A percentile compares a stretch with the other conserved stretches of the same genome.
Conservation (phyloP, 2,113 vertebrate genomes). For the Psilopsiagon aymara region DNA sequence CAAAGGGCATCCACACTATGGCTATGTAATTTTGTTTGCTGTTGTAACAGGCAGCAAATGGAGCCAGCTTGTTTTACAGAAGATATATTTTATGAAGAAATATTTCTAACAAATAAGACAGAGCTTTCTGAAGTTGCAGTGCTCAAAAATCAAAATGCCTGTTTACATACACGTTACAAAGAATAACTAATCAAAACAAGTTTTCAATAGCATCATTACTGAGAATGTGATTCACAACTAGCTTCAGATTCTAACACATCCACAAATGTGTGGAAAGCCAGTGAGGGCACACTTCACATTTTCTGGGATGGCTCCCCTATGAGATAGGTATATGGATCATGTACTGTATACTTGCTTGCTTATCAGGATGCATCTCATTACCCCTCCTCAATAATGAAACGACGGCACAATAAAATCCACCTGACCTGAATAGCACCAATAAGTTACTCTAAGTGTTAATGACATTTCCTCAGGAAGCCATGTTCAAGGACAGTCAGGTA, state of each 20-base stretch:
- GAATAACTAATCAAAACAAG: not conserved
- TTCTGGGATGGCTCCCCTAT: not conserved
- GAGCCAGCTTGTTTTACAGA: not conserved
- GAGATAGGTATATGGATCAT: not conserved
- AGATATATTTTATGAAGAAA: not conserved
- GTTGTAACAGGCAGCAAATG: slow-evolving; percentile 32
- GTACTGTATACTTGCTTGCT: not conserved
- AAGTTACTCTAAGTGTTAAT: not conserved
- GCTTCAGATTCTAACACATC: not conserved
- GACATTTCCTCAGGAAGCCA: not conserved
- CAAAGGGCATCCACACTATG: slow-evolving; percentile 2
- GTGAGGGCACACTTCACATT: not conserved
- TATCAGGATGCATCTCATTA: not conserved
- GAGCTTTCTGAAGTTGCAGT: not conserved
- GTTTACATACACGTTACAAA: not conserved
- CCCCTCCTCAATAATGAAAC: not conserved
- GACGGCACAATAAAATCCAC: not conserved
- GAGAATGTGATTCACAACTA: not conserved
- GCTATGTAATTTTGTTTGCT: not conserved
- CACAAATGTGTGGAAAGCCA: not conserved
- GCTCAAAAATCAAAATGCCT: not conserved
- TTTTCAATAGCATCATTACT: not conserved
- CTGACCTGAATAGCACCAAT: not conserved
- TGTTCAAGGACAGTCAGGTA: not conserved
- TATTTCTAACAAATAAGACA: slow-evolving; percentile 3